Evolutionary conservation across 2,888 invertebrate genomes (phyloP), one percentile per base, ranked within the genome.

Genomic region (Erebia palarica): DNA sequence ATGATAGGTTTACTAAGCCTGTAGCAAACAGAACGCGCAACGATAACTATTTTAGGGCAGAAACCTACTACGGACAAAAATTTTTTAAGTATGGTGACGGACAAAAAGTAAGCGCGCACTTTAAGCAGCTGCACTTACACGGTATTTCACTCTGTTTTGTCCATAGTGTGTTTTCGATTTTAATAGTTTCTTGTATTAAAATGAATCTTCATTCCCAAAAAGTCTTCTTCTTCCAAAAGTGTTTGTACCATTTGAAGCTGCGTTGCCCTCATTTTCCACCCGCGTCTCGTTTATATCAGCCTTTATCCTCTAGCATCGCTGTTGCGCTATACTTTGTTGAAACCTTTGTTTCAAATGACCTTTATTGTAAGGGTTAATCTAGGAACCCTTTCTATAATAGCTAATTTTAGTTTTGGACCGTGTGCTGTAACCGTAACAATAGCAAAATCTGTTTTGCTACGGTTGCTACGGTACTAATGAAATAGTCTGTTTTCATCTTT

Each of bases 341-440:
- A 27, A 27, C 58, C 58, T 58, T 58, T 27, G 58, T 58, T 21
- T 58, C 27, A 58, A 58, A 58, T 58, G 58, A 1, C 58, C 27
- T 3, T 14, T 58, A 14, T 58, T 21, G 21, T 58, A 27, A 58
- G 27, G 58, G 58, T 58, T 58, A 58, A 58, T 21, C 58, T 27
- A 3, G 58, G 27, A 58, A 58, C 27, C 58, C 58, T 58, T 14
- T 9, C 58, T 27, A 58, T 27, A 58, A 27, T 21, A 27, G 58
- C 27, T 58, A 21, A 11, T 3, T 58, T 27, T 7, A 58, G 27
- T 27, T 58, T 58, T 58, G 27, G 27, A 14, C 27, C 58, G 5
- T 3, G 58, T 21, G 27, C 7, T 58, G 27, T 13, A 27, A 21
- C 27, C 27, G 21, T 58, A 13, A 58, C 58, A 58, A 58, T 27